These are phyloP conservation scores for Bungarus multicinctus DNA, from an alignment of 2,113 vertebrate species.

Conservation along the genomic window DNA sequence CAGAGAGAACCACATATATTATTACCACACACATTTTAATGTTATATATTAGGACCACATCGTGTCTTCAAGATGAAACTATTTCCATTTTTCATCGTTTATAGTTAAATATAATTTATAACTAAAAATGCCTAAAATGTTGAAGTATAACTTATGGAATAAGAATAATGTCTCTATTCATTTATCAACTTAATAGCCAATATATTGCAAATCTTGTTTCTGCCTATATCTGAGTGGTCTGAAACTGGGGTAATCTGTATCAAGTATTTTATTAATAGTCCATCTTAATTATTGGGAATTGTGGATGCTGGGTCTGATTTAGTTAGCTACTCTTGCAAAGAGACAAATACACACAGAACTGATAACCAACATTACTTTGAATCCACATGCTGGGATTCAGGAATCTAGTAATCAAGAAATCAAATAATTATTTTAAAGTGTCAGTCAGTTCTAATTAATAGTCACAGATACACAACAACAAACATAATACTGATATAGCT, in stretches of 20 bases:
- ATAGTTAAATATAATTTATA: conserved; percentile 42
- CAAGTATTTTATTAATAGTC: neutral
- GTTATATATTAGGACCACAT: conserved; percentile 41
- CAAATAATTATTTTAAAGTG: neutral
- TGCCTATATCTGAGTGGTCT: neutral
- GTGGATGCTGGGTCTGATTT: conserved; percentile 4
- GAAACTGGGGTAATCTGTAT: neutral
- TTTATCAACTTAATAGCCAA: conserved; percentile 4
- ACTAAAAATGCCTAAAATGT: conserved; percentile 40
- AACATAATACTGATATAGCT: neutral
- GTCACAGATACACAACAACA: neutral
- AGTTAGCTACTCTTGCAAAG: conserved; percentile 19
- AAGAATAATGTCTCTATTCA: conserved; percentile 1
- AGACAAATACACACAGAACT: conserved; percentile 24
- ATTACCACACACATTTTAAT: conserved; percentile 29
- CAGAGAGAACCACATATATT: conserved; percentile 43
- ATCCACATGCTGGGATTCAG: neutral
- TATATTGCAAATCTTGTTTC: neutral
- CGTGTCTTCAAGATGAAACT: conserved; percentile 33
- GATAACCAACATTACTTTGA: conserved; percentile 19
- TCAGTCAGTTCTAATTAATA: neutral
- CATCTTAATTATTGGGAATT: conserved; percentile 8
- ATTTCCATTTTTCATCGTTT: conserved; percentile 29
- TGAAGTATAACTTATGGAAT: conserved; percentile 25
- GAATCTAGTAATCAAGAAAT: neutral